Percentiles rank a stretch among this genome's conserved stretches.
Conservation (phyloP, 2,797 vertebrate species). For the Catostomus latipinnis region DNA sequence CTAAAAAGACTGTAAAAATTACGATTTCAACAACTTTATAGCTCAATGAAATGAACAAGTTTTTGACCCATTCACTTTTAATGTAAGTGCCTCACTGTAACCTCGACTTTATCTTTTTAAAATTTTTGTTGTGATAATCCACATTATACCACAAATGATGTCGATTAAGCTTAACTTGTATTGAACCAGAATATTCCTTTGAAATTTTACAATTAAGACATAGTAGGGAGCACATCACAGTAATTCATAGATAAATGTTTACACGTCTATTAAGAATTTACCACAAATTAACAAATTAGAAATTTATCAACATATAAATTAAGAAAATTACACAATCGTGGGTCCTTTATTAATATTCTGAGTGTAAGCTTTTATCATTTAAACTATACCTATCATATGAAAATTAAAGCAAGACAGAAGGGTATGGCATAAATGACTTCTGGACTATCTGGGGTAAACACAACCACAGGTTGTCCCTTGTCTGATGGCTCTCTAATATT, state of each 20-base stretch:
- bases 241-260: background rate
- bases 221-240: background rate
- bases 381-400: background rate
- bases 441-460: conserved; percentile 88
- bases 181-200: too few species aligned
- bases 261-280: background rate
- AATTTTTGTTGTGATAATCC: too few species aligned
- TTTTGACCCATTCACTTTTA: too few species aligned
- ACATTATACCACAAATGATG: too few species aligned
- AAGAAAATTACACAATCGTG: too few species aligned
- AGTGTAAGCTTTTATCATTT: background rate
- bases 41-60: too few species aligned
- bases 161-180: background rate
- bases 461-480: conserved; percentile 87
- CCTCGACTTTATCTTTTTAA: too few species aligned
- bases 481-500: conserved; percentile 93
- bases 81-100: too few species aligned
- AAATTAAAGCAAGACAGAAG: conserved; percentile 1
- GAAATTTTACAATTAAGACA: background rate
- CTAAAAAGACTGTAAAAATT: too few species aligned
- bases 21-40: too few species aligned
- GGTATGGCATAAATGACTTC: conserved; percentile 74
- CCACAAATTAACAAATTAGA: background rate
- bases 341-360: too few species aligned
- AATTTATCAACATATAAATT: background rate